Base-by-base conservation (phyloP, 2,888 invertebrate genomes). In the Slavum lentiscoides region DNA sequence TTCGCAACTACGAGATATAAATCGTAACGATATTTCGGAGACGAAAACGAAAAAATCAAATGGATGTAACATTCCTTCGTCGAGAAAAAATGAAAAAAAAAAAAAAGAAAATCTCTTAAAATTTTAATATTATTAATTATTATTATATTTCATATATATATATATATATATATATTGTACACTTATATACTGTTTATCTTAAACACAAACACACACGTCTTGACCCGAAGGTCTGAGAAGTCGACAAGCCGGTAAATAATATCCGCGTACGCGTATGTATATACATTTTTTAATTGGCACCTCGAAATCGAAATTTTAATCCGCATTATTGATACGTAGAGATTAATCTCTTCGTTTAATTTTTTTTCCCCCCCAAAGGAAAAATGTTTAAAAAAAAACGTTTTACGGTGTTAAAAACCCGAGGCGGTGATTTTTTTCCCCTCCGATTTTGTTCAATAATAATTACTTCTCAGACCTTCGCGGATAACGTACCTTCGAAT, bases 1-100 rank as follows among this genome's bases (percentile, higher is more conserved):
- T 94, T 88, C 92, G 94, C 87, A 95, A 95, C 88, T 95, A 95
- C 88, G 95, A 96, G 88, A 95, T 95, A 86, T 96, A 94, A 93
- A 15, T 39, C 4, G n/a, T 61, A 64, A 30, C 11, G n/a, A 15
- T 23, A 13, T 43, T 9, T 9, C 39, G 13, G 37, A 30, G 4
- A 30, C 30, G 30, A 30, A 30, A n/a, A n/a, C n/a, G 3, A 21
- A 74, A 0, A 23, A 5, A 30, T 15, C 15, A 49, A 43, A 73
- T 21, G 21, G 66, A 61, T n/a, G 4, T 59, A 70, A 37, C 64
- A 70, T 80, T 64, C 62, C 77, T 64, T 69, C 62, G 37, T 64
- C 23, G 17, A 67, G 19, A 62, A 19, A 64, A n/a, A n/a, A n/a
- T n/a, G n/a, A n/a, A n/a, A 30, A 30, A 30, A 30, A 4, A 30